These are phyloP conservation scores for Mormyrus lacerda DNA, from an alignment of 2,113 vertebrate genomes.

Conservation along the genomic window DNA sequence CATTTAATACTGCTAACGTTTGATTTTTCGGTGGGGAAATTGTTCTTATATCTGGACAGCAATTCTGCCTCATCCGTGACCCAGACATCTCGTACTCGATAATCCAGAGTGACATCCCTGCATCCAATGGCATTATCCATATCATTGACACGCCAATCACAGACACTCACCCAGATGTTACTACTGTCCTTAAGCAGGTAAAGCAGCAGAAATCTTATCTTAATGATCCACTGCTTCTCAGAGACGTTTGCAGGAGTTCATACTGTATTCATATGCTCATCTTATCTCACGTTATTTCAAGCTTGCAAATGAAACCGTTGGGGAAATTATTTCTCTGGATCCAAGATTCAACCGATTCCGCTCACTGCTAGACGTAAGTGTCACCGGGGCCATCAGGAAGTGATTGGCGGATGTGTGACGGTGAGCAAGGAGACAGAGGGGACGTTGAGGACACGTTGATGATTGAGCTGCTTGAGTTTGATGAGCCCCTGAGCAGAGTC, in stretches of 20 bases:
- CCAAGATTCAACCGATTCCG: conserved; percentile 77
- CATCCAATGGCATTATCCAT: conserved; percentile 85
- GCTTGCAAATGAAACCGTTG: conserved; percentile 69
- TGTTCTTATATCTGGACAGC: conserved; percentile 36
- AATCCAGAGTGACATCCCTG: conserved; percentile 62
- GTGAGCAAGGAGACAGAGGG: background rate
- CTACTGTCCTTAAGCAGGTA: conserved; percentile 53
- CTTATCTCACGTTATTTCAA: conserved; percentile 23
- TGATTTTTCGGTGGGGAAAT: background rate
- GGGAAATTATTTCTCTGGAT: conserved; percentile 71
- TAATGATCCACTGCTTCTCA: background rate
- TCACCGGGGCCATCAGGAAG: background rate
- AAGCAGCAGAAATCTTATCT: background rate
- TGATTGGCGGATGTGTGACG: background rate
- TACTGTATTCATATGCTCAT: background rate
- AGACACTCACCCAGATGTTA: conserved; percentile 14
- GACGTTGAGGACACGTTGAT: background rate
- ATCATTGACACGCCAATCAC: conserved; percentile 62
- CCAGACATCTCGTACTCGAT: conserved; percentile 53
- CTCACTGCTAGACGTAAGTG: conserved; percentile 86
- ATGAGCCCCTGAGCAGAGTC: background rate
- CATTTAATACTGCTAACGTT: background rate
- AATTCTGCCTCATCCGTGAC: conserved; percentile 53
- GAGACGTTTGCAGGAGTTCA: background rate
- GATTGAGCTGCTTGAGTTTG: background rate